Percentiles rank a stretch among this genome's conserved stretches.
Evolutionary conservation across 2,888 invertebrate genomes (phyloP).

Genomic region (Parascotia fuliginaria): DNA sequence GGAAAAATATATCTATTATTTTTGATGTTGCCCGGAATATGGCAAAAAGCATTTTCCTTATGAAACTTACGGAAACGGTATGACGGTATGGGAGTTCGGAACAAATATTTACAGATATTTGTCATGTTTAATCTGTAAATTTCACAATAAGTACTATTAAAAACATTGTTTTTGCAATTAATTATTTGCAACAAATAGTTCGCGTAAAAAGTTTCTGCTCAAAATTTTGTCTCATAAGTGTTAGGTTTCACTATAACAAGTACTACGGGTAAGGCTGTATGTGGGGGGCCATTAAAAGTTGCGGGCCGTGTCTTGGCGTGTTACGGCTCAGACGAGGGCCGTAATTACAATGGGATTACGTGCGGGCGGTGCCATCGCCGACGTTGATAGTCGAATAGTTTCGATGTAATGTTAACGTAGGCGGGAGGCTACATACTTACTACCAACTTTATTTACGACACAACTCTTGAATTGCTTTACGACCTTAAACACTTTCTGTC

Average conservation of each 20-base stretch:
- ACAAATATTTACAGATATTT: too few relatives aligned
- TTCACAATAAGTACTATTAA: too few relatives aligned
- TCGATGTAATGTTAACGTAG: constrained; percentile 2
- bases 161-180: not conserved
- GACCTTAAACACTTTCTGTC: too few relatives aligned
- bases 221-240: not conserved
- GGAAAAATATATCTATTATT: too few relatives aligned
- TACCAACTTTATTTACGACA: not conserved
- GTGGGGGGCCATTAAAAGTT: constrained; percentile 27
- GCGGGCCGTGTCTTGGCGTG: constrained; percentile 15
- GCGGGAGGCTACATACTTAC: not conserved
- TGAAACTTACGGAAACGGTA: too few relatives aligned
- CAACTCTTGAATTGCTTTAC: too few relatives aligned
- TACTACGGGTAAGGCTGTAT: constrained; percentile 4
- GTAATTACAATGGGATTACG: constrained; percentile 28
- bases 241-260: not conserved
- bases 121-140: too few relatives aligned
- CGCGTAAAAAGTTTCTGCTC: not conserved
- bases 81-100: too few relatives aligned
- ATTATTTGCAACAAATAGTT: not conserved
- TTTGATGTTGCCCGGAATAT: too few relatives aligned
- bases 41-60: too few relatives aligned
- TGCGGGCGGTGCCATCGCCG: not conserved
- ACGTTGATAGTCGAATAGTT: constrained; percentile 3
- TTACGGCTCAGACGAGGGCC: constrained; percentile 3